Percentiles rank a stretch among this genome's conserved stretches.
Conservation (phyloP, 2,888 invertebrate genomes). For the Athalia circularis region DNA sequence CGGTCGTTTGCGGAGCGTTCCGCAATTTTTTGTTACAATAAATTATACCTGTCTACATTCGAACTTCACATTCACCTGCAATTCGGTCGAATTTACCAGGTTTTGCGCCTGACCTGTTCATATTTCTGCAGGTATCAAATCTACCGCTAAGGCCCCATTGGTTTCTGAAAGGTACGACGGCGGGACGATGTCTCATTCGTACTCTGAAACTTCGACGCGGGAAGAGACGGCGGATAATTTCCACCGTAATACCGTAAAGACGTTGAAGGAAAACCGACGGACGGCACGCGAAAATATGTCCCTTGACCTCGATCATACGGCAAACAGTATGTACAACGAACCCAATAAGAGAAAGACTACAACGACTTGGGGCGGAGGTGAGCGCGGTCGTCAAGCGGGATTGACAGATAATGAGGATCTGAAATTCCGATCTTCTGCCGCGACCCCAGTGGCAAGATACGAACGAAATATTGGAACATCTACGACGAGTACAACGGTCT, state of each 20-base stretch:
- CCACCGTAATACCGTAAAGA: neutral
- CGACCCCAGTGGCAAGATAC: conserved; percentile 8
- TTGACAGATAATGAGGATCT: too few relatives aligned
- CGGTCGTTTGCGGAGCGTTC: neutral
- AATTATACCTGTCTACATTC: too few relatives aligned
- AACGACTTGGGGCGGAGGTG: too few relatives aligned
- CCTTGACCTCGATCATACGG: too few relatives aligned
- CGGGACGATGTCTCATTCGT: conserved; percentile 50
- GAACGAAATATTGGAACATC: conserved; percentile 43
- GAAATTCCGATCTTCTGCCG: conserved; percentile 51
- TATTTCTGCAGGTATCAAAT: conserved; percentile 57
- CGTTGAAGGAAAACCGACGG: neutral
- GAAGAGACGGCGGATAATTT: conserved; percentile 25
- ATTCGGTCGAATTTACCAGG: conserved; percentile 9
- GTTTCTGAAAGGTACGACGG: conserved; percentile 53
- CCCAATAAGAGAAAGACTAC: neutral
- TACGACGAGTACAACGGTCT: neutral
- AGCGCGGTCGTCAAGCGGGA: too few relatives aligned
- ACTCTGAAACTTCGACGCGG: conserved; percentile 54
- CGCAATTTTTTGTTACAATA: too few relatives aligned
- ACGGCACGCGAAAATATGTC: neutral
- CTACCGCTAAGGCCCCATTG: conserved; percentile 53
- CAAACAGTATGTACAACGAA: too few relatives aligned
- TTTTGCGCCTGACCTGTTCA: neutral
- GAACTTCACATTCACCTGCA: neutral